A percentile compares a stretch with the other conserved stretches of the same genome.
Evolutionary conservation across 2,888 invertebrate genomes (phyloP).

Genomic region (Harmothoe impar): DNA sequence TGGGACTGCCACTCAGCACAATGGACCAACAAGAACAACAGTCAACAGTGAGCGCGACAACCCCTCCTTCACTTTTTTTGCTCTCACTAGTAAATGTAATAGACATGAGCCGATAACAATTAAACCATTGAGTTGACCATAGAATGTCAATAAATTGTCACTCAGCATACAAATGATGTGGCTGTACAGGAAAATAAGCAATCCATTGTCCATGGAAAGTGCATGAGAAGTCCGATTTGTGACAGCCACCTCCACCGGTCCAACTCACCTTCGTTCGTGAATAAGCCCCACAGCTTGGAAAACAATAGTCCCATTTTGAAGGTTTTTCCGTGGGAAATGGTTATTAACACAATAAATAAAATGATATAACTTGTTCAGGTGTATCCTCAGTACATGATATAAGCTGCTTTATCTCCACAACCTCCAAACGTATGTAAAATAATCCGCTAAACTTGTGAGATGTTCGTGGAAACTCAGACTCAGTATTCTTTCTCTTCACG

Average conservation of each 20-base stretch:
- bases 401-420: neutral
- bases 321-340: neutral
- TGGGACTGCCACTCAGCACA: too few relatives aligned
- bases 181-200: neutral
- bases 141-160: too few relatives aligned
- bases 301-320: conserved; percentile 93
- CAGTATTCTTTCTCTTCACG: conserved; percentile 39
- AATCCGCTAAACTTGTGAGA: conserved; percentile 24
- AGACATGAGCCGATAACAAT: too few relatives aligned
- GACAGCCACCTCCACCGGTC: conserved; percentile 36
- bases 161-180: too few relatives aligned
- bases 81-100: too few relatives aligned
- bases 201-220: too few relatives aligned
- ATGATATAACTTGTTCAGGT: neutral
- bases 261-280: conserved; percentile 95
- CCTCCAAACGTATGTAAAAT: conserved; percentile 12
- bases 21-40: too few relatives aligned
- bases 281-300: conserved; percentile 96
- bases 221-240: neutral
- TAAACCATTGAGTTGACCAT: too few relatives aligned
- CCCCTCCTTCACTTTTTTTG: too few relatives aligned
- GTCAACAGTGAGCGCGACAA: too few relatives aligned
- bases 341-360: conserved; percentile 46
- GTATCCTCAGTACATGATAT: neutral
- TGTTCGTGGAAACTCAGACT: neutral